Evolutionary conservation across 2,888 invertebrate species (phyloP), one percentile per base, ranked within the genome.

Genomic region (Ichneumoninae sp.): DNA sequence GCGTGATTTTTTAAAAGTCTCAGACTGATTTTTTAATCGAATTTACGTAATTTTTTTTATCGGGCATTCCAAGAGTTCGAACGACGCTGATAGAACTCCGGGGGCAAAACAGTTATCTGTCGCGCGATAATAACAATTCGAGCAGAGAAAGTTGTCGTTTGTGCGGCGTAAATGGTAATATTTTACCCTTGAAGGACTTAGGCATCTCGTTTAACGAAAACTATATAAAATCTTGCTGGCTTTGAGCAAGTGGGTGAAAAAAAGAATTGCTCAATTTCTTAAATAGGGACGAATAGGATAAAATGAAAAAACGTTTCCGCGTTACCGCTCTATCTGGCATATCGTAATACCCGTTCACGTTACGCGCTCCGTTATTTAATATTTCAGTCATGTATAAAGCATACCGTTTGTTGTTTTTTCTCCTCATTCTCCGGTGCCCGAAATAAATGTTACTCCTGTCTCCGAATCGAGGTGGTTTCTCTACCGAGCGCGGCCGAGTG

Each of bases 241-340:
- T 60, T 30, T 3, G 5, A 47, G 19, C n/a, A 22, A 16, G 60
- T 40, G n/a, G 3, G 22, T 60, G 60, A 72, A 60, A 44, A 22
- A 60, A 70, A 57, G 16, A 60, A 72, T 60, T 72, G 72, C 72
- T 72, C 60, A 57, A 60, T 44, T 60, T 8, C 44, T 57, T 44
- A 40, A 44, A 57, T 26, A 36, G 36, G 0, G 57, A 57, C 40
- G 16, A 40, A 71, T 36, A 74, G 36, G 22, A 40, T 26, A 4
- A 54, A 71, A 69, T 50, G 36, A 65, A 69, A 57, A 69, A 16
- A 26, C 54, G 26, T 13, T 71, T 71, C 54, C 71, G 71, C 22
- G 40, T 71, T 71, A 26, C 26, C 26, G 57, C 26, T 22, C 8
- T 57, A 26, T 57, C 26, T 10, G 57, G 57, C 22, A 26, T 57